phyloP scores from a whole-genome alignment of 2,113 vertebrate species.

The Osmerus mordax region DNA sequence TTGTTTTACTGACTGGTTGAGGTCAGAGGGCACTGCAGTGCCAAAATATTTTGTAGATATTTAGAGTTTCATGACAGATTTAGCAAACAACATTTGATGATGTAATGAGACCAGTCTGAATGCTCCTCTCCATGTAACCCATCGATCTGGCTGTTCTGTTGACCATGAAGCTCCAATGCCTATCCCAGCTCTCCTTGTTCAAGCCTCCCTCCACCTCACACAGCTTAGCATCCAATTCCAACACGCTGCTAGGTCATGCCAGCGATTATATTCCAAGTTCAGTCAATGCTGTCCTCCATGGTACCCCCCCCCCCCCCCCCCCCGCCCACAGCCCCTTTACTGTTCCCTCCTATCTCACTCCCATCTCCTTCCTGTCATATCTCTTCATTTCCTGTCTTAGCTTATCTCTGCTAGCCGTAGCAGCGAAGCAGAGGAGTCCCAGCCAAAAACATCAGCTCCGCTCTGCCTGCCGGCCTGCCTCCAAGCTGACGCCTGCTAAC shows the following conservation, averaged over 20 bases:
- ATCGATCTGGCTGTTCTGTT: too few species aligned
- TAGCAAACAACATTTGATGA: too few species aligned
- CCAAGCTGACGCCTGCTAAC: conserved; percentile 69
- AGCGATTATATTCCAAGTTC: conserved; percentile 1
- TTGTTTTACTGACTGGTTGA: too few species aligned
- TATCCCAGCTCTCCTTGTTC: background rate
- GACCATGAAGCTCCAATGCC: too few species aligned
- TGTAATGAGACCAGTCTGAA: too few species aligned
- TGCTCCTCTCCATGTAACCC: too few species aligned
- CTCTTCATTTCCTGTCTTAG: background rate
- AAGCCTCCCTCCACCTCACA: background rate
- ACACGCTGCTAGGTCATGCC: background rate
- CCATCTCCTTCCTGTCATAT: background rate
- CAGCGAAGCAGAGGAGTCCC: conserved; percentile 5
- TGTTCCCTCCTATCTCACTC: conserved; percentile 2
- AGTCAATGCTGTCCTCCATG: background rate
- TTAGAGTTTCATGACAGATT: too few species aligned
- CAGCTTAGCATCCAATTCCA: background rate
- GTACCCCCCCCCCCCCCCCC: background rate
- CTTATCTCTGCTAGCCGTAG: conserved; percentile 14
- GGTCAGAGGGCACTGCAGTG: too few species aligned
- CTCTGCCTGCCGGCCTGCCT: conserved; percentile 50
- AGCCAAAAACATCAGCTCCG: conserved; percentile 32
- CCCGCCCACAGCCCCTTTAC: background rate
- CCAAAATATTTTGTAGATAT: too few species aligned